A percentile compares a stretch with the other conserved stretches of the same genome.
phyloP scores from a whole-genome alignment of 2,888 invertebrate genomes.

The Eristalinus sepulchralis region DNA sequence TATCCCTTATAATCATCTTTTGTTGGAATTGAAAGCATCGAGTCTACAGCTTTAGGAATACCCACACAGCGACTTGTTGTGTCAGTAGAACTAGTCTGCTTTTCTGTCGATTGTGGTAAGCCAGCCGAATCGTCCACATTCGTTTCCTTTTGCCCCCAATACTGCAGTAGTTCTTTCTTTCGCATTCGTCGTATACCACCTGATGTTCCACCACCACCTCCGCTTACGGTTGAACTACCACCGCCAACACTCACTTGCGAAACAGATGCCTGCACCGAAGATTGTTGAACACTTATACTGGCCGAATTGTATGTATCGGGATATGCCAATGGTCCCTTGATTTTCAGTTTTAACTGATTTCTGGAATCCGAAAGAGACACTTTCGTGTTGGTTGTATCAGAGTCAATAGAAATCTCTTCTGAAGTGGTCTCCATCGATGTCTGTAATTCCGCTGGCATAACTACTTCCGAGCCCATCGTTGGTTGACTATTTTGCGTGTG shows the following conservation, averaged over 20 bases:
- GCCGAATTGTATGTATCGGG: conserved; percentile 86
- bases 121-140: conserved; percentile 88
- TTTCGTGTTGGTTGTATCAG: conserved; percentile 84
- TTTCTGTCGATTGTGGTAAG: conserved; percentile 81
- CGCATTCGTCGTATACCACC: conserved; percentile 90
- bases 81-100: conserved; percentile 74
- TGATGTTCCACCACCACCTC: conserved; percentile 84
- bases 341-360: conserved; percentile 94
- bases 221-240: conserved; percentile 67
- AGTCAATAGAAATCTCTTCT: conserved; percentile 81
- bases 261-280: conserved; percentile 73
- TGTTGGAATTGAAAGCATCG: conserved; percentile 91
- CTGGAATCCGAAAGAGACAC: conserved; percentile 90
- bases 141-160: conserved; percentile 91
- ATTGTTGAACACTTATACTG: conserved; percentile 76
- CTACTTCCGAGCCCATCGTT: conserved; percentile 74
- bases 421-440: conserved; percentile 81
- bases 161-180: conserved; percentile 92
- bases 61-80: conserved; percentile 81
- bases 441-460: conserved; percentile 76
- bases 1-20: conserved; percentile 90
- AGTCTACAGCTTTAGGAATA: conserved; percentile 94
- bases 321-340: conserved; percentile 93
- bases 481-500: conserved; percentile 70
- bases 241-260: conserved; percentile 73